A percentile compares a stretch with the other conserved stretches of the same genome.
phyloP scores from a whole-genome alignment of 1,140 invertebrate species.

The Pteromalus puparum region DNA sequence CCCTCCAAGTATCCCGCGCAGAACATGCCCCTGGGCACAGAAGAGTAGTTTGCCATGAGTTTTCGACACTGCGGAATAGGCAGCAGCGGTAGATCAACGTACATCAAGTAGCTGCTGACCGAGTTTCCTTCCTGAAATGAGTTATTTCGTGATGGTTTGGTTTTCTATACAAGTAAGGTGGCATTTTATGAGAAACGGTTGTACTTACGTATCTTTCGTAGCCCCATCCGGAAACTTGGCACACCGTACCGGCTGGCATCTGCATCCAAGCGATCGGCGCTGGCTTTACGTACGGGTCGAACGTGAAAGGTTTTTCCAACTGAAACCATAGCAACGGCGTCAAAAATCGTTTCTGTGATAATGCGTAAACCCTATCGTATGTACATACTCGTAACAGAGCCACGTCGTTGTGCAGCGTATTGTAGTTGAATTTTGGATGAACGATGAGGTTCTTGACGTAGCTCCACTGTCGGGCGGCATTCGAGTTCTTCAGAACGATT shows the following conservation, averaged over 20 bases:
- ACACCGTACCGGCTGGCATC: neutral
- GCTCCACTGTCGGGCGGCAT: slow-evolving; percentile 18
- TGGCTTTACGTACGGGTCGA: slow-evolving; percentile 5
- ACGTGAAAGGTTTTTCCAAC: slow-evolving; percentile 20
- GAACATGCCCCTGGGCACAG: slow-evolving; percentile 32
- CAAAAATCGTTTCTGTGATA: no score
- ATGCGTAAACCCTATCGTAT: no score
- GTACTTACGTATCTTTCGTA: slow-evolving; percentile 38
- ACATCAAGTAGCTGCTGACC: slow-evolving; percentile 22
- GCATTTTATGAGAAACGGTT: no score
- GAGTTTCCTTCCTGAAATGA: neutral
- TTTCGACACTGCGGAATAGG: neutral
- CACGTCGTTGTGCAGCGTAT: slow-evolving; percentile 31
- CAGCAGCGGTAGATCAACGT: slow-evolving; percentile 36
- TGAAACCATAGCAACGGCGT: neutral
- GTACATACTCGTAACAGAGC: slow-evolving; percentile 29
- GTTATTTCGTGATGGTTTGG: no score
- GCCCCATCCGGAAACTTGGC: slow-evolving; percentile 53
- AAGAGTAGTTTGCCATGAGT: neutral
- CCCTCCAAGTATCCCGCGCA: slow-evolving; percentile 51
- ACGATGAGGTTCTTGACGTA: neutral
- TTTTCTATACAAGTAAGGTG: no score
- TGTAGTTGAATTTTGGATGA: slow-evolving; percentile 33
- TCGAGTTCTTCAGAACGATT: slow-evolving; percentile 21
- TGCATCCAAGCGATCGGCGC: neutral